Conservation (phyloP, 2,888 invertebrate genomes). For the Eupithecia pulchellata region DNA sequence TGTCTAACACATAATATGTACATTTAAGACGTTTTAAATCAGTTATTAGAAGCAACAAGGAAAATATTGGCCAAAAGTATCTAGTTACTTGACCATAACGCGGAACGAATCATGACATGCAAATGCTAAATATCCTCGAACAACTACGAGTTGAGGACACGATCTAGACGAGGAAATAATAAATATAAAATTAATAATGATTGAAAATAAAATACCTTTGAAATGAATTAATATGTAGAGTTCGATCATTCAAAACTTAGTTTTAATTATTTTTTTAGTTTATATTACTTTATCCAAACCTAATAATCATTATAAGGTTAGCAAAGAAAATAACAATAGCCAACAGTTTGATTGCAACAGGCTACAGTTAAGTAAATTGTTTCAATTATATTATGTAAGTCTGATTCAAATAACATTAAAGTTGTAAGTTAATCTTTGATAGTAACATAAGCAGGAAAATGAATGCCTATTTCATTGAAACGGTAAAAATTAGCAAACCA, state of each 20-base stretch:
- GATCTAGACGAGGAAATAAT: constrained; percentile 5
- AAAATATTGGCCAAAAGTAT: not conserved
- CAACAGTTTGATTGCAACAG: no score
- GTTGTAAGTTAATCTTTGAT: no score
- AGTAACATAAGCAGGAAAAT: not conserved
- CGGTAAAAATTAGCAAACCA: constrained; percentile 2
- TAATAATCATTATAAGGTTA: no score
- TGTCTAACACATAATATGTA: not conserved
- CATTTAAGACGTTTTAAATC: not conserved
- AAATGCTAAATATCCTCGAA: not conserved
- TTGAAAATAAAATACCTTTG: not conserved
- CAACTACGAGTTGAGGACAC: not conserved
- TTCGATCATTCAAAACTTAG: no score
- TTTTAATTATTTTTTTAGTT: no score
- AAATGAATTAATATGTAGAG: no score
- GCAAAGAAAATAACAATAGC: no score
- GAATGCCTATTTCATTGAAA: not conserved
- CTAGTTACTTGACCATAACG: not conserved
- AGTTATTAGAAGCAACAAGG: not conserved
- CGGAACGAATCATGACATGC: not conserved
- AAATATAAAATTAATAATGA: not conserved
- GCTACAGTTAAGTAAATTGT: no score
- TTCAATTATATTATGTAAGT: no score
- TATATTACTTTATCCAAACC: no score
- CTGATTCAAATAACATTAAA: no score